These are phyloP conservation scores for Drosophila saltans DNA, from an alignment of 1,140 invertebrate species.

Conservation along the genomic window DNA sequence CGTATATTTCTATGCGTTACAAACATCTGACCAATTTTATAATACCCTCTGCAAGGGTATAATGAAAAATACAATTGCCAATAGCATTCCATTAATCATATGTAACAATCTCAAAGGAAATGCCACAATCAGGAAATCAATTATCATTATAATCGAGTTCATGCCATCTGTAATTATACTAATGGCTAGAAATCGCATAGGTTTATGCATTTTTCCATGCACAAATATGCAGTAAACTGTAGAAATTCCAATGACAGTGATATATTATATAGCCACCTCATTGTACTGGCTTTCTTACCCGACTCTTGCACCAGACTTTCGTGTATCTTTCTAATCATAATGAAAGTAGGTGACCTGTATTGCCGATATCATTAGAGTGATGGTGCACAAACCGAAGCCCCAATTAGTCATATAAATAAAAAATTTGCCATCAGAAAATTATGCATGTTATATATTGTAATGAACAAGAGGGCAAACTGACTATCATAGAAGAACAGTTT, in stretches of 20 bases:
- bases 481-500: too few relatives aligned
- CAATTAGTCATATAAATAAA: conserved; percentile 91
- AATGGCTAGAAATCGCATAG: conserved; percentile 80
- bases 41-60: too few relatives aligned
- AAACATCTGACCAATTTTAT: too few relatives aligned
- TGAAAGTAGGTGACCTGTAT: conserved; percentile 75
- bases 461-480: too few relatives aligned
- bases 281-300: conserved; percentile 54
- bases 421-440: conserved; percentile 72
- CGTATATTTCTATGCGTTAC: too few relatives aligned
- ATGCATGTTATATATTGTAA: conserved; percentile 84
- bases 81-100: conserved; percentile 87
- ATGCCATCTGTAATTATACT: conserved; percentile 89
- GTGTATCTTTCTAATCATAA: conserved; percentile 54
- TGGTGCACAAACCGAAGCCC: conserved; percentile 86
- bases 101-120: conserved; percentile 88
- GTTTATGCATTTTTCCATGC: conserved; percentile 84
- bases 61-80: conserved; percentile 86
- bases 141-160: conserved; percentile 89
- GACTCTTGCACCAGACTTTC: conserved; percentile 61
- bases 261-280: conserved; percentile 84
- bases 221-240: conserved; percentile 87
- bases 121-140: conserved; percentile 88
- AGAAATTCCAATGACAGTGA: conserved; percentile 86
- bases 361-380: conserved; percentile 68